Evolutionary conservation across 2,113 vertebrate species (phyloP).

Genomic region (Psammodynastes pulverulentus): DNA sequence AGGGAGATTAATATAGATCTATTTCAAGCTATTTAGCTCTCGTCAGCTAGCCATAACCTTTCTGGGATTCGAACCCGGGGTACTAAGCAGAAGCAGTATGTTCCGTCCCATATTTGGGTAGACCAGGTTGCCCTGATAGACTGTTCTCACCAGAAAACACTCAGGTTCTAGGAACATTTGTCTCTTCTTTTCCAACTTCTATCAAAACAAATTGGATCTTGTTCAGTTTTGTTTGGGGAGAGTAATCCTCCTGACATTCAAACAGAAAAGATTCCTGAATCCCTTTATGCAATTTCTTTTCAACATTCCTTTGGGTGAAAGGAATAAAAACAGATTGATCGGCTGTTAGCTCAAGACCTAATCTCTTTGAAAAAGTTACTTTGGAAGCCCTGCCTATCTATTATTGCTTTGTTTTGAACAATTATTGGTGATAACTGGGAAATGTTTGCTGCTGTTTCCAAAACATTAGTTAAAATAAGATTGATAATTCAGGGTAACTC

Average conservation of each 20-base stretch:
- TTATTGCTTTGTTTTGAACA: not conserved
- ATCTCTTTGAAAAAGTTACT: not conserved
- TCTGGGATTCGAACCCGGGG: too few relatives aligned
- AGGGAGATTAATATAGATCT: too few relatives aligned
- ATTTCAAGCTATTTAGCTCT: too few relatives aligned
- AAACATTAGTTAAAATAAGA: not conserved
- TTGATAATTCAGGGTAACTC: not conserved
- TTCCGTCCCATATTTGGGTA: too few relatives aligned
- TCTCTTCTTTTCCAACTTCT: not conserved
- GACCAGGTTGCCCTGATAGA: too few relatives aligned
- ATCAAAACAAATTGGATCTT: not conserved
- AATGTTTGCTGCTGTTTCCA: not conserved
- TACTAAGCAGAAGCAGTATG: too few relatives aligned
- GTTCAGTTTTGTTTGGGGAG: not conserved
- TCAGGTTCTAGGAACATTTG: not conserved
- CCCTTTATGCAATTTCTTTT: not conserved
- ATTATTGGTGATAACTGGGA: not conserved
- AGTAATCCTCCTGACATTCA: not conserved
- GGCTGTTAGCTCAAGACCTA: not conserved
- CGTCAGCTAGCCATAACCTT: too few relatives aligned
- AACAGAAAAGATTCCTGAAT: not conserved
- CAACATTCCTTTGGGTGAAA: not conserved
- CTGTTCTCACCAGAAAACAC: too few relatives aligned
- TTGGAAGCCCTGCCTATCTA: not conserved
- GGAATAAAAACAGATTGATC: not conserved